phyloP scores from a whole-genome alignment of 2,113 vertebrate species.

The Athene cunicularia region DNA sequence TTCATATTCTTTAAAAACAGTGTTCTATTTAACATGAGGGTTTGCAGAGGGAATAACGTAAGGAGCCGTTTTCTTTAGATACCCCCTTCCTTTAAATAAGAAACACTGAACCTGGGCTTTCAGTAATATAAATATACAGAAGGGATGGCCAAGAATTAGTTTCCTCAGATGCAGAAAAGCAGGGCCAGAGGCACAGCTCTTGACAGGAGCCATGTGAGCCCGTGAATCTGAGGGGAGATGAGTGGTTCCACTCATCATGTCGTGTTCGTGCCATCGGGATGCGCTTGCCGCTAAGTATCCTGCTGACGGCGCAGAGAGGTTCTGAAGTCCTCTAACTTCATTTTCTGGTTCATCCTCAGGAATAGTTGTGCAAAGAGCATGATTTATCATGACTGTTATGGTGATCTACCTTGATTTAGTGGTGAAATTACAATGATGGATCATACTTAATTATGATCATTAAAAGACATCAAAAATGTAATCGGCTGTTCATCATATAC shows the following conservation, averaged over 20 bases:
- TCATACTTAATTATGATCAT: slow-evolving; percentile 75
- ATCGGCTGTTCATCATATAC: slow-evolving; percentile 69
- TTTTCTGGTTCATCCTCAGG: slow-evolving; percentile 9
- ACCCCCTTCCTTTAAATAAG: background rate
- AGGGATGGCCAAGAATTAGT: background rate
- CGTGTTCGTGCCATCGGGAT: fast-evolving
- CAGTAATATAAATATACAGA: background rate
- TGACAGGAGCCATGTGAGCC: background rate
- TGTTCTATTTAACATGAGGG: fast-evolving
- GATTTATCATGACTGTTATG: slow-evolving; percentile 59
- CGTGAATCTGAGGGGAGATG: fast-evolving
- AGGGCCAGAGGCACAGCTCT: background rate
- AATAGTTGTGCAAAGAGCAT: slow-evolving; percentile 44
- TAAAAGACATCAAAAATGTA: slow-evolving; percentile 73
- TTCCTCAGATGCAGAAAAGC: background rate
- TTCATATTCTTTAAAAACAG: background rate
- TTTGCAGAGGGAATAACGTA: background rate
- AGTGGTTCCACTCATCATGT: background rate
- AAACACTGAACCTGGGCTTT: background rate
- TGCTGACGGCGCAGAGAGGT: background rate
- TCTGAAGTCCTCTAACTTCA: slow-evolving; percentile 27
- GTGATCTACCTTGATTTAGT: slow-evolving; percentile 72
- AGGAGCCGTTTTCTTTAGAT: background rate
- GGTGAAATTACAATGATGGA: slow-evolving; percentile 72
- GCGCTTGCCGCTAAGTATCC: background rate